A percentile compares a stretch with the other conserved stretches of the same genome.
Conservation (phyloP, 2,888 invertebrate species). For the Gymnocheta viridis region DNA sequence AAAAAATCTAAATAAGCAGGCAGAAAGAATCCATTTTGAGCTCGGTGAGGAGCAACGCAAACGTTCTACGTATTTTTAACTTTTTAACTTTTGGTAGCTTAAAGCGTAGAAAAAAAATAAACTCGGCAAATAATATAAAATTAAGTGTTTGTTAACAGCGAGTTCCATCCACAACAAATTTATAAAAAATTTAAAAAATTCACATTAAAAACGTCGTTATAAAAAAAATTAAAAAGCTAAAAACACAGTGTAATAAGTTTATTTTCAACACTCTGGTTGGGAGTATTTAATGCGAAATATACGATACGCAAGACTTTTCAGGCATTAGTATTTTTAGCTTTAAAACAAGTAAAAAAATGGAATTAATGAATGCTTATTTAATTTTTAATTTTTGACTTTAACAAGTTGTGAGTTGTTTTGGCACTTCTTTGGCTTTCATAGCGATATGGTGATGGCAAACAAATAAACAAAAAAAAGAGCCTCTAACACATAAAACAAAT, state of each 20-base stretch:
- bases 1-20: too few species aligned
- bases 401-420: constrained; percentile 51
- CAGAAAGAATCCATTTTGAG: too few species aligned
- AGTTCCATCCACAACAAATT: background rate
- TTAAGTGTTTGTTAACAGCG: constrained; percentile 69
- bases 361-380: background rate
- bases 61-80: background rate
- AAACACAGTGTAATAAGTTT: constrained; percentile 33
- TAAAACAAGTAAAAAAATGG: background rate
- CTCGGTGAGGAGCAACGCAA: too few species aligned
- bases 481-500: background rate
- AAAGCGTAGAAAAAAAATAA: constrained; percentile 12
- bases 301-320: background rate
- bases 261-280: constrained; percentile 47
- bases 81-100: constrained; percentile 22
- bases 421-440: background rate
- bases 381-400: constrained; percentile 42
- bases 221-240: background rate
- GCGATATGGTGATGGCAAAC: background rate
- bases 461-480: background rate
- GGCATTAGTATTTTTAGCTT: background rate
- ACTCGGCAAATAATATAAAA: constrained; percentile 66
- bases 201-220: background rate
- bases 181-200: background rate
- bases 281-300: constrained; percentile 2